phyloP scores from a whole-genome alignment of 2,113 vertebrate species.

The Puma concolor region DNA sequence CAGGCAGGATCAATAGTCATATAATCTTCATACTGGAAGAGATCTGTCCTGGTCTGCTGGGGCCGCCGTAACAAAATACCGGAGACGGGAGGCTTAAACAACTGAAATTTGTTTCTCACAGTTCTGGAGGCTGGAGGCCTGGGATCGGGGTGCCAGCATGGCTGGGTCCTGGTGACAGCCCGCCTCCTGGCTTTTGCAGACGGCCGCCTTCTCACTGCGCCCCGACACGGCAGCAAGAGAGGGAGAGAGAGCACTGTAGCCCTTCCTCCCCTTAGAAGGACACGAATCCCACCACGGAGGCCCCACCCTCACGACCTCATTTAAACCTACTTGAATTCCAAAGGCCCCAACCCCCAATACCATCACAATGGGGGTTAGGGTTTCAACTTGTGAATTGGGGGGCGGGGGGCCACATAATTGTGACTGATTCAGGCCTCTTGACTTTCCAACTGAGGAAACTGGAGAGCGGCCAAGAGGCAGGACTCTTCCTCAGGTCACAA shows the following conservation, averaged over 20 bases:
- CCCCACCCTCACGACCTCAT: background rate
- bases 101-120: background rate
- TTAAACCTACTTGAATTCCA: background rate
- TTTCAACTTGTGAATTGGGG: background rate
- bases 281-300: background rate
- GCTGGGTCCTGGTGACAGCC: background rate
- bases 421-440: background rate
- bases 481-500: background rate
- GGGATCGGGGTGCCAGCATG: accelerated
- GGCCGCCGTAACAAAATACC: background rate
- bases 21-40: conserved; percentile 40
- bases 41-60: background rate
- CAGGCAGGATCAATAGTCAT: conserved; percentile 59
- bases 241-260: background rate
- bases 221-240: background rate
- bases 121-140: background rate
- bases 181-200: background rate
- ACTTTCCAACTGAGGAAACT: background rate
- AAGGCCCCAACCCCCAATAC: background rate
- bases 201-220: too few relatives aligned
- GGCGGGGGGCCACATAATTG: accelerated
- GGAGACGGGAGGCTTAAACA: background rate
- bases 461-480: background rate
- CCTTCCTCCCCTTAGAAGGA: background rate
- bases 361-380: background rate